phyloP scores from a whole-genome alignment of 2,113 vertebrate species.

The Diadophis punctatus region DNA sequence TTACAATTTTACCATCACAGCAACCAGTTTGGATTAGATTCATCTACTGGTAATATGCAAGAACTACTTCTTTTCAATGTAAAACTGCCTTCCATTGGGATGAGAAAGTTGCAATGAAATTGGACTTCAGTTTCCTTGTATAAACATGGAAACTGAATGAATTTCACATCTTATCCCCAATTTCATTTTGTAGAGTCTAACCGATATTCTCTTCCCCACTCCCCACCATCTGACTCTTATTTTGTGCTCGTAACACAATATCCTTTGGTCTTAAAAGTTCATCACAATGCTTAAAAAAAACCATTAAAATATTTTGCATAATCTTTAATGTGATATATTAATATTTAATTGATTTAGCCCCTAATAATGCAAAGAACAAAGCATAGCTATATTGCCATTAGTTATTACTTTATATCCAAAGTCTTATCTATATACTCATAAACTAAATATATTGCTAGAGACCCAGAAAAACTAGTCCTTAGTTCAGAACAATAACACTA shows the following conservation, averaged over 20 bases:
- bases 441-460: neutral
- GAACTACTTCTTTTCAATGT: neutral
- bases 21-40: neutral
- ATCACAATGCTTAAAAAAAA: neutral
- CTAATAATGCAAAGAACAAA: slow-evolving; percentile 11
- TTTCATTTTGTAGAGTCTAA: neutral
- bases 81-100: neutral
- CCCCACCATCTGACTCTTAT: neutral
- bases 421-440: neutral
- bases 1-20: neutral
- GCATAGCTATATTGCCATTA: neutral
- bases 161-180: neutral
- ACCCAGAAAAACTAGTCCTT: neutral
- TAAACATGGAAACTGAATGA: neutral
- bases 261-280: slow-evolving; percentile 2
- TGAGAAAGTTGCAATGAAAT: neutral
- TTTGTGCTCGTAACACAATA: slow-evolving; percentile 21
- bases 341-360: neutral
- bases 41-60: neutral
- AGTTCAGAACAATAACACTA: neutral
- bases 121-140: neutral
- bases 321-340: neutral
- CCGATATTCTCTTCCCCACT: slow-evolving; percentile 1
- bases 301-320: slow-evolving; percentile 28
- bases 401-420: neutral